These are phyloP conservation scores for Altica lythri DNA, from an alignment of 2,888 invertebrate genomes.

Conservation along the genomic window DNA sequence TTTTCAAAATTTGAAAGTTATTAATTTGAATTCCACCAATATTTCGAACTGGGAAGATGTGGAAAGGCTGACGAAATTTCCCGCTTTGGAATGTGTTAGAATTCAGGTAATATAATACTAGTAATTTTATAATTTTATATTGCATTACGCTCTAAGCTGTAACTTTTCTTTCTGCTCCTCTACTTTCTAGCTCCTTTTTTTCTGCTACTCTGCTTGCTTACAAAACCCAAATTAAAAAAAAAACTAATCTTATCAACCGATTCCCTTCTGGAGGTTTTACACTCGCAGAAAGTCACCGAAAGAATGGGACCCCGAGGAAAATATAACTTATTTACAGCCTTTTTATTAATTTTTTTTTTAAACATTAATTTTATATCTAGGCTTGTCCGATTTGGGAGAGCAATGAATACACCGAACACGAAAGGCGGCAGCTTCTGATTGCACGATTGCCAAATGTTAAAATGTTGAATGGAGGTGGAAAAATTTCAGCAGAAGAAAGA, in stretches of 20 bases:
- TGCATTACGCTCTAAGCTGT: no score
- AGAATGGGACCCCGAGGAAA: no score
- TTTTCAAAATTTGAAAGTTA: slow-evolving; percentile 72
- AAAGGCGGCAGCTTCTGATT: slow-evolving; percentile 83
- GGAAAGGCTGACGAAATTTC: slow-evolving; percentile 83
- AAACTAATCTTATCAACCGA: no score
- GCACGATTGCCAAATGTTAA: slow-evolving; percentile 85
- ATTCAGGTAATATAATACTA: slow-evolving; percentile 80
- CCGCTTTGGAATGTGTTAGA: slow-evolving; percentile 79
- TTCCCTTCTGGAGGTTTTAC: no score
- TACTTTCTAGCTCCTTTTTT: no score
- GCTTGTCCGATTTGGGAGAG: slow-evolving; percentile 77
- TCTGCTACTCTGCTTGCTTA: no score
- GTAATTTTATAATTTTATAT: no score
- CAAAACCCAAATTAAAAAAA: no score
- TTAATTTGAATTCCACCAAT: slow-evolving; percentile 84
- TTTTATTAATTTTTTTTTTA: not conserved
- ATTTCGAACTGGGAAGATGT: slow-evolving; percentile 88
- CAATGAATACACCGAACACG: slow-evolving; percentile 85
- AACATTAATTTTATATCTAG: slow-evolving; percentile 51
- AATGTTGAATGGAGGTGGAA: slow-evolving; percentile 87
- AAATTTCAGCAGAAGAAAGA: slow-evolving; percentile 81
- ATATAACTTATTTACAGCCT: not conserved
- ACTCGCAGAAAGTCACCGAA: no score
- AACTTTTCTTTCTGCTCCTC: no score